These are phyloP conservation scores for Excalfactoria chinensis DNA, from an alignment of 2,113 vertebrate species.

Conservation along the genomic window DNA sequence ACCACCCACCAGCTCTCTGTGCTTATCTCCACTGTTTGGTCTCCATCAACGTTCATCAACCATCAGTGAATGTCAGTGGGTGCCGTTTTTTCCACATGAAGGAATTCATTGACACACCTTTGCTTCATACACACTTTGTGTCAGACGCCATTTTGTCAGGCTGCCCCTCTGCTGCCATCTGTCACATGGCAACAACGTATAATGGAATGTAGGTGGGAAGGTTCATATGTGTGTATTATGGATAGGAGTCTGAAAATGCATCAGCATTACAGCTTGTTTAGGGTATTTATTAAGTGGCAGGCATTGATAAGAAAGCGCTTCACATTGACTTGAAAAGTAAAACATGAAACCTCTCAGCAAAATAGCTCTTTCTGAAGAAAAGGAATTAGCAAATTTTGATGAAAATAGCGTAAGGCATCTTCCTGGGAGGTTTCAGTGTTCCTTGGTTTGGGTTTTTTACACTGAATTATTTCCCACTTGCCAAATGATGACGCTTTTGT, in stretches of 20 bases:
- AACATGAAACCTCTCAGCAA: neutral
- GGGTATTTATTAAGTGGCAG: neutral
- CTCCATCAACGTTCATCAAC: too few relatives aligned
- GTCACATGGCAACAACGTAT: too few relatives aligned
- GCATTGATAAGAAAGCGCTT: neutral
- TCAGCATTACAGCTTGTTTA: neutral
- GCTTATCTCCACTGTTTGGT: too few relatives aligned
- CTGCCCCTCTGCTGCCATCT: too few relatives aligned
- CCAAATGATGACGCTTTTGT: neutral
- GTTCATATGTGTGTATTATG: neutral
- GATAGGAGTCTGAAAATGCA: neutral
- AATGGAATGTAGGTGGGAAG: too few relatives aligned
- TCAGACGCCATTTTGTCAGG: too few relatives aligned
- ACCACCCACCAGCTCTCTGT: too few relatives aligned
- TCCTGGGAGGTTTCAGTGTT: neutral
- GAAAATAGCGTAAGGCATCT: neutral
- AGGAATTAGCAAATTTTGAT: fast-evolving
- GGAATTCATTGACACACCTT: too few relatives aligned
- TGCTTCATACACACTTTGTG: too few relatives aligned
- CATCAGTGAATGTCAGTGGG: too few relatives aligned
- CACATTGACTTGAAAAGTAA: neutral
- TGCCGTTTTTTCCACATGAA: too few relatives aligned
- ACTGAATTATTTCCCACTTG: neutral
- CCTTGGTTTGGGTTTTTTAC: neutral
- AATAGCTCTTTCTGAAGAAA: neutral